Percentiles rank a stretch among this genome's conserved stretches.
These are phyloP conservation scores for Cairina moschata DNA, from an alignment of 2,113 vertebrate genomes.

Conservation along the genomic window DNA sequence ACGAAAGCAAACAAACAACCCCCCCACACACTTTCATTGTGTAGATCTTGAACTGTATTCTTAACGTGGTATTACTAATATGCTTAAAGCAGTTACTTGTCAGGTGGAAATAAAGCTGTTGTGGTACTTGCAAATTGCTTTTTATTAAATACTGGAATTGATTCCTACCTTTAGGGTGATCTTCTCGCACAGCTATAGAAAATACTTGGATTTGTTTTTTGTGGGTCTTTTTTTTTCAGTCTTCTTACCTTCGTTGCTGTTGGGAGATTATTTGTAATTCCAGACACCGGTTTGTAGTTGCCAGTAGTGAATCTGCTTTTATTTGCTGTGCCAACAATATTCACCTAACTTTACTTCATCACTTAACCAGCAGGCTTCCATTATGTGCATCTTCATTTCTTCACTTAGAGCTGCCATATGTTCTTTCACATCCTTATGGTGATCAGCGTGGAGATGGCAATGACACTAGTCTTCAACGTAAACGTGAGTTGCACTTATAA, in stretches of 20 bases:
- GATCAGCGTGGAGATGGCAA: neutral
- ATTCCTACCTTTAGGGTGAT: neutral
- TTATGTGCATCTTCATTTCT: neutral
- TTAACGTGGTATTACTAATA: neutral
- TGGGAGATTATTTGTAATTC: neutral
- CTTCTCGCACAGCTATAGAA: neutral
- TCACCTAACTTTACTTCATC: neutral
- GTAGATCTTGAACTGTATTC: neutral
- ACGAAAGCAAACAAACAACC: neutral
- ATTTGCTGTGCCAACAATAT: neutral
- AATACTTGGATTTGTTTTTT: too few relatives aligned
- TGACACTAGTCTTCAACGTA: neutral
- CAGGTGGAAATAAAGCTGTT: slow-evolving; percentile 7
- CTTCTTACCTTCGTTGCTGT: neutral
- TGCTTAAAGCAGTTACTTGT: neutral
- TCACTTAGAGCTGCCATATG: neutral
- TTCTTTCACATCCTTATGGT: neutral
- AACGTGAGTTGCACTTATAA: neutral
- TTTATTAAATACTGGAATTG: neutral
- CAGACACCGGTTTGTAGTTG: neutral
- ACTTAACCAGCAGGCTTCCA: neutral
- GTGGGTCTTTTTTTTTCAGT: neutral
- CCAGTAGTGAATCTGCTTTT: neutral
- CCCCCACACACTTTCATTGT: neutral
- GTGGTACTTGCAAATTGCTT: neutral